Conservation (phyloP, 2,797 vertebrate species). For the Potorous gilbertii region DNA sequence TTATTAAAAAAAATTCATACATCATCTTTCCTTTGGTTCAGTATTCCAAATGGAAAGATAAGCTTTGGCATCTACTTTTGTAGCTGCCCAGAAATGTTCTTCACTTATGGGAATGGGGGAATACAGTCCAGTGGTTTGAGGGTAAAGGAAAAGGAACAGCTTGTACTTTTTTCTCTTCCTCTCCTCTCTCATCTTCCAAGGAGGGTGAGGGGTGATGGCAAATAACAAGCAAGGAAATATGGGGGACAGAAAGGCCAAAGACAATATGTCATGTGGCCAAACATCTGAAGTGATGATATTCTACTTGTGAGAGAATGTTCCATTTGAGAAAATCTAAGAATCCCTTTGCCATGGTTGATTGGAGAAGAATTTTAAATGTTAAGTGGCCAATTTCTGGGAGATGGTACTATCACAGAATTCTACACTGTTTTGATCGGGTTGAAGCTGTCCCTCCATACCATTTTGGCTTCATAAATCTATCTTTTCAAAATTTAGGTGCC, state of each 20-base stretch:
- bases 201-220: conserved; percentile 1
- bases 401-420: neutral
- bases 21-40: neutral
- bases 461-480: conserved; percentile 5
- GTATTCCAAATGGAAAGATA: neutral
- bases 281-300: conserved; percentile 8
- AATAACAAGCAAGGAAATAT: neutral
- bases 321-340: neutral
- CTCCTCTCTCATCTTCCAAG: conserved; percentile 14
- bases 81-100: neutral
- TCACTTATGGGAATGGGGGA: neutral
- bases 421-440: neutral
- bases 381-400: neutral
- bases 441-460: neutral
- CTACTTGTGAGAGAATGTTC: neutral
- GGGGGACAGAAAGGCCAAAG: neutral
- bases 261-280: conserved; percentile 17
- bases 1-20: neutral
- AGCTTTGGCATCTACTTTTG: neutral
- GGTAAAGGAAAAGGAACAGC: neutral
- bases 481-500: neutral
- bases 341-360: neutral
- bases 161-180: neutral
- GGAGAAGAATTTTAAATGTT: conserved; percentile 9
- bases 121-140: neutral